Evolutionary conservation across 2,797 vertebrate genomes (phyloP).

Genomic region (Phataginus tricuspis): DNA sequence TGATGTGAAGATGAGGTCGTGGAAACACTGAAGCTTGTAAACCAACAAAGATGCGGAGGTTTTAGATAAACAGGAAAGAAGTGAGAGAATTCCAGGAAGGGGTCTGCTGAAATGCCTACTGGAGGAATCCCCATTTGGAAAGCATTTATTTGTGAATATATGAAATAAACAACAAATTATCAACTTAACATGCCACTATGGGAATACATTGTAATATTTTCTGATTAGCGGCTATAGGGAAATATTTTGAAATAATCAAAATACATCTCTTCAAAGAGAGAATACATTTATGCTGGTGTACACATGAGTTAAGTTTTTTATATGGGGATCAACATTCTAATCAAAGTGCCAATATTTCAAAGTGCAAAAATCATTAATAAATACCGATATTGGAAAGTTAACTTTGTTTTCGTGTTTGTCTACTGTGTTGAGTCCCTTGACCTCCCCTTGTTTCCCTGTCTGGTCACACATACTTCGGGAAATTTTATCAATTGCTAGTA

Average conservation of each 20-base stretch:
- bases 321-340: not conserved
- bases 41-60: not conserved
- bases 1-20: not conserved
- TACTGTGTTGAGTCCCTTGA: not conserved
- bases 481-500: not conserved
- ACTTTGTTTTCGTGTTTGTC: not conserved
- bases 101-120: not conserved
- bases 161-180: not conserved
- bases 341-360: not conserved
- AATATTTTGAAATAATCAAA: slow-evolving; percentile 22
- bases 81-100: not conserved
- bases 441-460: not conserved
- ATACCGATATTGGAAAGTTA: not conserved
- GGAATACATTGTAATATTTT: not conserved
- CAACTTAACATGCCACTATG: not conserved
- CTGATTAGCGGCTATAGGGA: not conserved
- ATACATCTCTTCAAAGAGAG: not conserved
- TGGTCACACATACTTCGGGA: not conserved
- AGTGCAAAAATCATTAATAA: not conserved
- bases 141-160: not conserved
- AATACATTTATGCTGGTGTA: not conserved
- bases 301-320: not conserved
- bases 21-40: not conserved
- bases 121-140: not conserved
- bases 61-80: not conserved